phyloP scores from a whole-genome alignment of 30 jellyfish, hydroid and myxozoan species.

The Cassiopea andromeda region DNA sequence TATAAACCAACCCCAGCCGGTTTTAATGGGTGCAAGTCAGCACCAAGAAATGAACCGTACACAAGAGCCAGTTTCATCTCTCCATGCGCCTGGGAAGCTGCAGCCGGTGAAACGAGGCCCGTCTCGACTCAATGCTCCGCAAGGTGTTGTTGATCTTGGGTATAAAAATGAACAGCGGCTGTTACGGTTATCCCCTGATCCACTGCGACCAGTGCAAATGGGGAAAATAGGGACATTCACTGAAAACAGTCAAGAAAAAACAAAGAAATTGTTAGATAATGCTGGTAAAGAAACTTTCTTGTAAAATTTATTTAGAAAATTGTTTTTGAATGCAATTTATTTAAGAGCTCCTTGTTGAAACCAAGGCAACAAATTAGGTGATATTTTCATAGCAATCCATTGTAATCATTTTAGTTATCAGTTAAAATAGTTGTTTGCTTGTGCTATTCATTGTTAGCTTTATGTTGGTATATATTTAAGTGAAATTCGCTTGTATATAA shows the following conservation, averaged over 20 bases:
- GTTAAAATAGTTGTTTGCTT: not conserved
- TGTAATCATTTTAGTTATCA: not conserved
- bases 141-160: constrained; percentile 42
- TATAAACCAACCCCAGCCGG: constrained; percentile 43
- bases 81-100: constrained; percentile 69
- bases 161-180: constrained; percentile 41
- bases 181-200: constrained; percentile 64
- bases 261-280: constrained; percentile 25
- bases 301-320: not conserved
- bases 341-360: not conserved
- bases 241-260: constrained; percentile 39
- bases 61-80: constrained; percentile 25
- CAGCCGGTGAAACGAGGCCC: constrained; percentile 78
- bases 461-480: too few species aligned
- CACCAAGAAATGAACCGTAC: constrained; percentile 11
- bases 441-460: not conserved
- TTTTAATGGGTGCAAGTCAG: constrained; percentile 23
- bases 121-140: constrained; percentile 58
- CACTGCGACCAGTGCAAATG: constrained; percentile 64
- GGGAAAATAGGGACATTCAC: constrained; percentile 21
- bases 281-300: constrained; percentile 63
- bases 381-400: not conserved
- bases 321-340: not conserved
- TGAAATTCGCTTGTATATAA: too few species aligned
- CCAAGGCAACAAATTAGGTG: not conserved